Evolutionary conservation across 2,113 vertebrate species (phyloP), one percentile per base, ranked within the genome.

Genomic region (Alouatta palliata): DNA sequence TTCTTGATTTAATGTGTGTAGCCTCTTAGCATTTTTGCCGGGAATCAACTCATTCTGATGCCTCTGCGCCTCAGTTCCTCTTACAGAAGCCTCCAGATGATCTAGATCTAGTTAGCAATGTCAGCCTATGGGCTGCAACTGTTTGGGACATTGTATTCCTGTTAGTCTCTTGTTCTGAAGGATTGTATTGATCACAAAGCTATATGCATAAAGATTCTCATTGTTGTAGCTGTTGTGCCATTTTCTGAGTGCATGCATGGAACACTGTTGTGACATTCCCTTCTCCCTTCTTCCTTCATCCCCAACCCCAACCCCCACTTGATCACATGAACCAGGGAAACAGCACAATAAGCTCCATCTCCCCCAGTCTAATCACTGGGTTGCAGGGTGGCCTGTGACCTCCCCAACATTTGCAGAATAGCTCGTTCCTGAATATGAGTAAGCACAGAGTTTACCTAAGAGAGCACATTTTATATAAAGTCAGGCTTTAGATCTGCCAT

Each of bases 151-250:
- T 23, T 94, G 83, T 92, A 96, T 93, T 95, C 56, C 73, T 68
- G 32, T 96, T 40, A 45, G 37, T 95, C 16, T 92, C 80, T 77
- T 56, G 30, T 96, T 92, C 80, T 94, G 45, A 96, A 96, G 84
- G 93, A 68, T 37, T 97, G 90, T 97, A 92, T 20, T 45, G 58
- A 90, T 92, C n/a, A 94, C 81, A 85, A 54, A 96, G 84, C 73
- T 92, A 49, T 13, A 90, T 87, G 68, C 95, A 98, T 97, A 97
- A 97, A 97, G 58, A 85, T 87, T 87, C 77, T 92, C 77, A 2
- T 20, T 80, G 71, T 89, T 89, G 64, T 88, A 66, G 58, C 43
- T 35, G 6, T 52, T 32, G 93, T 97, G 87, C 35, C 0, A 1
- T 96, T 96, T 96, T 91, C 71, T 52, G 47, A 77, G 47, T 0